Evolutionary conservation across 1,140 invertebrate species (phyloP), one percentile per base, ranked within the genome.

Genomic region (Tetragnatha versicolor): DNA sequence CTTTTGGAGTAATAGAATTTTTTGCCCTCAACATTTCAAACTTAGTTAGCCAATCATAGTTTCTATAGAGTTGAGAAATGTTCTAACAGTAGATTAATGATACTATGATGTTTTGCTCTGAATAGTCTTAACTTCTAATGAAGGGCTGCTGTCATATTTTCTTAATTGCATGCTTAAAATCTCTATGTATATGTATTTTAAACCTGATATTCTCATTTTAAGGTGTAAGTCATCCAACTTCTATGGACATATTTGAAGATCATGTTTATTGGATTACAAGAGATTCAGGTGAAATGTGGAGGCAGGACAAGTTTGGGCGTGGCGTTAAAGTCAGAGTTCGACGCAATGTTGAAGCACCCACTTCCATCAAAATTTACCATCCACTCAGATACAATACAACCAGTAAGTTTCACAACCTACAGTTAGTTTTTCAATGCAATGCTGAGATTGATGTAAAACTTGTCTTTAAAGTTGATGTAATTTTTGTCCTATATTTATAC

Each of bases 291-390:
- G 93, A 95, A 83, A 87, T 98, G 0, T 87, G 94, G 3, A 89
- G 89, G 51, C 94, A 97, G 84, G 95, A 98, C 83, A 99, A 99
- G 88, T 98, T 98, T 87, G 97, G 96, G 3, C 87, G 95, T 81
- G 96, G 96, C 12, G 93, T 98, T n/a, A 92, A 93, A 29, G 91
- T 93, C 2, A 88, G 90, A 0, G 86, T 98, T 3, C 90, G 93
- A 47, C 91, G 95, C 82, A 20, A 25, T 4, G 88, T 97, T 49
- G 89, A 92, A 45, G 91, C 91, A 84, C 93, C 95, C 0, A 92
- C 92, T n/a, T 92, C 92, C 72, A 89, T 98, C 2, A 96, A 93
- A 81, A 84, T 87, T 5, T 85, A 82, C 83, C 94, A 96, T 85
- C 88, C 88, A 49, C 85, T 90, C 55, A 90, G 92, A 77, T 96